phyloP scores from a whole-genome alignment of 2,113 vertebrate genomes.

The Eolophus roseicapilla region DNA sequence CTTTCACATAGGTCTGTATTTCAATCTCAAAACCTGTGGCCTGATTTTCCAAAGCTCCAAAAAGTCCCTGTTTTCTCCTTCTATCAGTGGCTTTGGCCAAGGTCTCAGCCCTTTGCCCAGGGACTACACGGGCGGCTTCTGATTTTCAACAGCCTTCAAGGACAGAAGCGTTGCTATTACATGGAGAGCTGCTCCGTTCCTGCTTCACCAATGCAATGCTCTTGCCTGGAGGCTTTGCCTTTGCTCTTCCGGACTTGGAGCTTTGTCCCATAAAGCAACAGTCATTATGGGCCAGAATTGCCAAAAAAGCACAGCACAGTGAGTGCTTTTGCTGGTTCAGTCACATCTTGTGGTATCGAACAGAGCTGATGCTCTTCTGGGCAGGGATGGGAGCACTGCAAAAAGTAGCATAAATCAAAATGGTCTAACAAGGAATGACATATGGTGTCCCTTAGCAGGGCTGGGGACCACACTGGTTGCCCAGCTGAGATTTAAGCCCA shows the following conservation, averaged over 20 bases:
- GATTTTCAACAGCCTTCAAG: background rate
- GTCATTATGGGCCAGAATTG: background rate
- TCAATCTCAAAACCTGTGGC: background rate
- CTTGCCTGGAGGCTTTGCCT: background rate
- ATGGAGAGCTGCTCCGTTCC: fast-evolving
- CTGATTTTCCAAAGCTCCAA: background rate
- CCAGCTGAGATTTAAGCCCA: background rate
- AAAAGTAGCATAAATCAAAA: background rate
- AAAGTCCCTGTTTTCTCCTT: background rate
- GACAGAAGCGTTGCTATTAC: fast-evolving
- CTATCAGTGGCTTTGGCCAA: background rate
- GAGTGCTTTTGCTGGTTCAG: background rate
- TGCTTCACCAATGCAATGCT: fast-evolving
- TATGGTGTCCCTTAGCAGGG: background rate
- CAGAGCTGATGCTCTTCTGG: background rate
- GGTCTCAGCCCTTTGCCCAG: background rate
- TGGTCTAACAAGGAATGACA: background rate
- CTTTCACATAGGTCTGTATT: background rate
- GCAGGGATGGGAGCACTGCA: background rate
- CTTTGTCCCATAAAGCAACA: background rate
- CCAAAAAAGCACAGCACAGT: background rate
- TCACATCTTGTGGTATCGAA: background rate
- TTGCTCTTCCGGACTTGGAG: background rate
- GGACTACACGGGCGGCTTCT: fast-evolving
- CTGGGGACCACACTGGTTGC: background rate